Percentiles rank a stretch among this genome's conserved stretches.
phyloP scores from a whole-genome alignment of 2,797 vertebrate species.

The Anableps anableps region DNA sequence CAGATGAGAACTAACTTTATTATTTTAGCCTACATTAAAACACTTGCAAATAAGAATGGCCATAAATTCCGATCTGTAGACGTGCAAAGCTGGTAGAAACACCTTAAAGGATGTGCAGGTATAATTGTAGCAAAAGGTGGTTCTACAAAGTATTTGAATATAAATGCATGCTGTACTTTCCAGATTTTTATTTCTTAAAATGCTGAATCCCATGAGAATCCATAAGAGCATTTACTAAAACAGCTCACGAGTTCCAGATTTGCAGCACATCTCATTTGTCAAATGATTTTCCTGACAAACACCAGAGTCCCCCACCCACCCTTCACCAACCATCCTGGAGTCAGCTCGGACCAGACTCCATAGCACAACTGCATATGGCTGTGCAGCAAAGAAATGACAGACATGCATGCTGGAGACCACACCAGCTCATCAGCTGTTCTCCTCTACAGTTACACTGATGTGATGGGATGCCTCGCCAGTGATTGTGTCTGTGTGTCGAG shows the following conservation, averaged over 20 bases:
- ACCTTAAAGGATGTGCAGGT: not conserved
- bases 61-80: not conserved
- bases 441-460: conserved; percentile 33
- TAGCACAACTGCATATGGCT: conserved; percentile 7
- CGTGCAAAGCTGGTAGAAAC: not conserved
- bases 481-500: conserved; percentile 34
- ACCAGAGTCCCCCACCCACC: not conserved
- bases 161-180: not conserved
- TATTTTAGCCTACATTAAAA: not conserved
- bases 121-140: not conserved
- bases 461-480: conserved; percentile 12
- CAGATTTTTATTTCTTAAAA: not conserved
- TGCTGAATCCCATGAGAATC: not conserved
- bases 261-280: not conserved
- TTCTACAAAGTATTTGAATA: not conserved
- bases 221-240: not conserved
- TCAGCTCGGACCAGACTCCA: conserved; percentile 9
- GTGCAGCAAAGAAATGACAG: conserved; percentile 34
- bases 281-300: conserved; percentile 5
- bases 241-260: not conserved
- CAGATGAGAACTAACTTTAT: not conserved
- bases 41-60: not conserved
- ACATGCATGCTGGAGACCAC: conserved; percentile 26
- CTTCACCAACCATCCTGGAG: not conserved
- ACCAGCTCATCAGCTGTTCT: conserved; percentile 62